Percentiles rank a stretch among this genome's conserved stretches.
phyloP scores from a whole-genome alignment of 2,113 vertebrate genomes.

The Hirundichthys speculiger region DNA sequence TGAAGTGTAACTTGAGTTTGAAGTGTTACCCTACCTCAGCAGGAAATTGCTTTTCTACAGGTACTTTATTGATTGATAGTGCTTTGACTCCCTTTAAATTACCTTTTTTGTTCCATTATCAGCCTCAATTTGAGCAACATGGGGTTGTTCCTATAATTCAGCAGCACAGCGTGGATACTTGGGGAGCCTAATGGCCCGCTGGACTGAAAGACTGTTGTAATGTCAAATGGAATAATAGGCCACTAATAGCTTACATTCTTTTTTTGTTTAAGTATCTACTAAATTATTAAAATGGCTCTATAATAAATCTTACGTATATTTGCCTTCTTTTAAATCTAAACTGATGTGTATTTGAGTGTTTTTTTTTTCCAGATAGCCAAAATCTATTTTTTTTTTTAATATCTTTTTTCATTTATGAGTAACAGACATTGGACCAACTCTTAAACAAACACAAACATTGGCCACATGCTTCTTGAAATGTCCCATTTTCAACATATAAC shows the following conservation, averaged over 20 bases:
- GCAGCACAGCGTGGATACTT: slow-evolving; percentile 3
- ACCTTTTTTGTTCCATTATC: slow-evolving; percentile 16
- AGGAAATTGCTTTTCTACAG: slow-evolving; percentile 68
- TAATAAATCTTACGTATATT: no score
- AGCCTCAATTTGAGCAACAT: background rate
- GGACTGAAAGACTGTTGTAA: slow-evolving; percentile 6
- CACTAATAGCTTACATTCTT: no score
- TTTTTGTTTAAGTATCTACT: no score
- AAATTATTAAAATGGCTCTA: no score
- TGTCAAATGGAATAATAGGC: background rate
- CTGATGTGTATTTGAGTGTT: no score
- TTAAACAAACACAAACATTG: slow-evolving; percentile 1
- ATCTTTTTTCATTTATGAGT: background rate
- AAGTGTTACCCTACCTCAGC: slow-evolving; percentile 46
- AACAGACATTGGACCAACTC: background rate
- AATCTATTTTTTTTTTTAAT: no score
- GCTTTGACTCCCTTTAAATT: slow-evolving; percentile 26
- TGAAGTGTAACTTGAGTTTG: slow-evolving; percentile 51
- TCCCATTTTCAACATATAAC: slow-evolving; percentile 24
- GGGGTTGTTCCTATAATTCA: slow-evolving; percentile 25
- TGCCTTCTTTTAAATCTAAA: no score
- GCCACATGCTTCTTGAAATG: slow-evolving; percentile 8
- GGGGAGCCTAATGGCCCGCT: background rate
- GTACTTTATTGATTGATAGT: slow-evolving; percentile 22
- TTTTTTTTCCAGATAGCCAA: no score